Percentiles rank a stretch among this genome's conserved stretches.
Evolutionary conservation across 2,113 vertebrate genomes (phyloP).

Genomic region (Trematocara unimaculatum): DNA sequence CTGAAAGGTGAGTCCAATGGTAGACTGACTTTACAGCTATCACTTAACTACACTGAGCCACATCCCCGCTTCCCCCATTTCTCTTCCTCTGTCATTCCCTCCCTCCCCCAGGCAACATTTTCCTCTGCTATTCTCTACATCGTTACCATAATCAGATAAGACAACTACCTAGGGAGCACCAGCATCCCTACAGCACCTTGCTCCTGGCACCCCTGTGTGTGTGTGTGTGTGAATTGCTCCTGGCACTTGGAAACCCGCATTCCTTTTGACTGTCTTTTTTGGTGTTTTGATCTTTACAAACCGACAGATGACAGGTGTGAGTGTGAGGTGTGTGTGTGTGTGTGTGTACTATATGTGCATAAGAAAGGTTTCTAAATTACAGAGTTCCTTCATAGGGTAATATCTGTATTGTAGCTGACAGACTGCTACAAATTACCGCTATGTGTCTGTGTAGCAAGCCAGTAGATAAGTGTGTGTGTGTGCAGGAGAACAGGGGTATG

Average conservation of each 20-base stretch:
- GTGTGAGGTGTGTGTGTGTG: background rate
- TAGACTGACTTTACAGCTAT: conserved; percentile 19
- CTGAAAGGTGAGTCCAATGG: background rate
- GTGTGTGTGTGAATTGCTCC: conserved; percentile 43
- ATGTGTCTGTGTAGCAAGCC: background rate
- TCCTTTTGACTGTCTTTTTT: conserved; percentile 67
- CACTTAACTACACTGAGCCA: conserved; percentile 33
- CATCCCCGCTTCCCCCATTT: conserved; percentile 18
- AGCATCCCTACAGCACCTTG: conserved; percentile 66
- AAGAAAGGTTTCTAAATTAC: conserved; percentile 55
- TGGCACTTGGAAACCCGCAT: conserved; percentile 63
- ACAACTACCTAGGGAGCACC: conserved; percentile 72
- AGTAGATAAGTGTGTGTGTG: conserved; percentile 7
- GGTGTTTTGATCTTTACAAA: conserved; percentile 63
- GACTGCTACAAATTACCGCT: conserved; percentile 53
- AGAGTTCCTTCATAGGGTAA: conserved; percentile 52
- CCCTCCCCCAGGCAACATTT: conserved; percentile 59
- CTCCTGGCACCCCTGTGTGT: conserved; percentile 50
- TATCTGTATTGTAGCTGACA: conserved; percentile 53
- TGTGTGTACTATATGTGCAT: background rate
- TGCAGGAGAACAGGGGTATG: conserved; percentile 7
- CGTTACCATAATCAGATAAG: conserved; percentile 75
- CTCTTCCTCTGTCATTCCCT: conserved; percentile 25
- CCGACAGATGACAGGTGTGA: conserved; percentile 49
- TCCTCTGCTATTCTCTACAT: conserved; percentile 58